Evolutionary conservation across 2,888 invertebrate genomes (phyloP).

Genomic region (Hololepta plana): DNA sequence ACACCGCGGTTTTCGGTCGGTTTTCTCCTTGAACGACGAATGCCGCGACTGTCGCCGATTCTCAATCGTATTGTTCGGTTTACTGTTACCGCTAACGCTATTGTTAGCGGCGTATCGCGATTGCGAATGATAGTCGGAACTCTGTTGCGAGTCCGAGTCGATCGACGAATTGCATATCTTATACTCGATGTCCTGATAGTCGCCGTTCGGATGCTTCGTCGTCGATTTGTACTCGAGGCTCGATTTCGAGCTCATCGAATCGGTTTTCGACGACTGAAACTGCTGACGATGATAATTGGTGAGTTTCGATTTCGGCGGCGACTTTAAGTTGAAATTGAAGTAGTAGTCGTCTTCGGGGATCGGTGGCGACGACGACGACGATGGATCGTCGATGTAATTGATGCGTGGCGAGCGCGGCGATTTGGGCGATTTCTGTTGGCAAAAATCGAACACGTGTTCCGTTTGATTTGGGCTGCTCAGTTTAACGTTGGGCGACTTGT

Average conservation of each 20-base stretch:
- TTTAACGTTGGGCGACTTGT: constrained; percentile 18
- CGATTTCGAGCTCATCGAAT: constrained; percentile 21
- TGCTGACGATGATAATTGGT: constrained; percentile 17
- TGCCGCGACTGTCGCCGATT: constrained; percentile 13
- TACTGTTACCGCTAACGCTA: constrained; percentile 8
- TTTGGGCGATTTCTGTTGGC: constrained; percentile 13
- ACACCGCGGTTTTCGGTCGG: constrained; percentile 17
- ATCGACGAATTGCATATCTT: constrained; percentile 24
- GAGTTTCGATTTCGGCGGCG: constrained; percentile 11
- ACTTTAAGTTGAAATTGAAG: constrained; percentile 20
- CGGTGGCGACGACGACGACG: constrained; percentile 9
- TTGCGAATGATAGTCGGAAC: constrained; percentile 11
- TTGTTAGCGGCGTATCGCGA: constrained; percentile 4
- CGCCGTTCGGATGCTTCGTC: constrained; percentile 22
- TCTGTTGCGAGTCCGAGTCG: constrained; percentile 20
- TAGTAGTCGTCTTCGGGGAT: constrained; percentile 13
- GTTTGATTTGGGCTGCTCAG: constrained; percentile 18
- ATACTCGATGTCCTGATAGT: constrained; percentile 24
- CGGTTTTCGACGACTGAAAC: constrained; percentile 22
- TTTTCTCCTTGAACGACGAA: constrained; percentile 22
- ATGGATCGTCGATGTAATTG: constrained; percentile 14
- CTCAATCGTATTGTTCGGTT: constrained; percentile 7
- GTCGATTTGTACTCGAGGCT: constrained; percentile 23
- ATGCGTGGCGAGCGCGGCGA: constrained; percentile 19
- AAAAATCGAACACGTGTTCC: constrained; percentile 12